A percentile compares a stretch with the other conserved stretches of the same genome.
Evolutionary conservation across 2,113 vertebrate genomes (phyloP).

Genomic region (Tachuris rubrigastra): DNA sequence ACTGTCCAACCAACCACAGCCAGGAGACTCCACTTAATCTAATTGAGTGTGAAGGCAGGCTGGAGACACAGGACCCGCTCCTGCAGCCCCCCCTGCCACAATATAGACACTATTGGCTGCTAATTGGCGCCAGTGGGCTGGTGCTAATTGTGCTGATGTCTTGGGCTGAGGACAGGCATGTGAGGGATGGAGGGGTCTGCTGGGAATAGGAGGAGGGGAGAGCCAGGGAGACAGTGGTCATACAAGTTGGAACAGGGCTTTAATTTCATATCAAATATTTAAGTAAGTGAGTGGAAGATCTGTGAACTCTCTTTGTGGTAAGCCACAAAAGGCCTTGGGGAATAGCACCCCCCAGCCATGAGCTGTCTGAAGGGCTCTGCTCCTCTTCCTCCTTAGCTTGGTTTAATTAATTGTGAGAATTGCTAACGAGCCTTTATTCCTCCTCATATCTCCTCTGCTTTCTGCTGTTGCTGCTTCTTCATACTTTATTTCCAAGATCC

Average conservation of each 20-base stretch:
- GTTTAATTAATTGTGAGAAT: conserved; percentile 79
- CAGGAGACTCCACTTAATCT: conserved; percentile 88
- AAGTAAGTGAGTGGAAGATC: conserved; percentile 64
- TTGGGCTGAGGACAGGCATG: conserved; percentile 69
- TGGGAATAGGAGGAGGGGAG: conserved; percentile 69
- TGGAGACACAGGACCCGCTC: conserved; percentile 79
- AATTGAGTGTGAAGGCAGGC: conserved; percentile 99
- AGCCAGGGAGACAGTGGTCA: conserved; percentile 57
- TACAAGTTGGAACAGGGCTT: conserved; percentile 73
- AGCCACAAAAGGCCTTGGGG: conserved; percentile 69
- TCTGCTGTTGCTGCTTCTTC: background rate
- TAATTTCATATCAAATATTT: conserved; percentile 83
- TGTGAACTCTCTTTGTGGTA: conserved; percentile 72
- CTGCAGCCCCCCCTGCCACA: conserved; percentile 66
- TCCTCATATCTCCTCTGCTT: background rate
- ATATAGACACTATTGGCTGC: conserved; percentile 92
- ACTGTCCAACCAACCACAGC: conserved; percentile 73
- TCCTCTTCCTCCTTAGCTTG: conserved; percentile 43
- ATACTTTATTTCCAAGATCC: background rate
- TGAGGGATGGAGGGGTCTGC: conserved; percentile 64
- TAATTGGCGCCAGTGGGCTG: conserved; percentile 99
- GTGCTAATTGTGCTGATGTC: conserved; percentile 92
- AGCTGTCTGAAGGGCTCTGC: conserved; percentile 28
- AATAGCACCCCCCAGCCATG: background rate
- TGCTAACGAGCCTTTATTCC: conserved; percentile 49